phyloP scores from a whole-genome alignment of 2,888 invertebrate species.

The Plebejus anna region DNA sequence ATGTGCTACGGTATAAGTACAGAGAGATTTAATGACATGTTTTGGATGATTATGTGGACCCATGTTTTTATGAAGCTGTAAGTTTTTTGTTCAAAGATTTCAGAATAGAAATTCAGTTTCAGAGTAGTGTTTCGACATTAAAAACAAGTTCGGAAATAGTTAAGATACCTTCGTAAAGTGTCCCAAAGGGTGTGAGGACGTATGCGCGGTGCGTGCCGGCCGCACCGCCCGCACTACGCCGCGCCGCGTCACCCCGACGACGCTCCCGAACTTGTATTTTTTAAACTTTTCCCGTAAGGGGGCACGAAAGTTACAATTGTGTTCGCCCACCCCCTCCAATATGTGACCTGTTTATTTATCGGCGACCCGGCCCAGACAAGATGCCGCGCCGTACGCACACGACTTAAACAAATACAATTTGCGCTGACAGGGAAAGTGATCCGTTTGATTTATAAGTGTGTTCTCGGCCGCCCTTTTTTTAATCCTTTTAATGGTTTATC shows the following conservation, averaged over 20 bases:
- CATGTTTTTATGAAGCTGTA: conserved; percentile 4
- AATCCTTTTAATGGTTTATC: conserved; percentile 4
- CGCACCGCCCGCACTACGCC: conserved; percentile 42
- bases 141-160: conserved; percentile 39
- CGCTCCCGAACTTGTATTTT: conserved; percentile 71
- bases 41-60: background rate
- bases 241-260: conserved; percentile 36
- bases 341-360: conserved; percentile 80
- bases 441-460: conserved; percentile 54
- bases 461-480: conserved; percentile 15
- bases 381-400: conserved; percentile 71
- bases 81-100: background rate
- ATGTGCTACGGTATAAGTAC: no score
- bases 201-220: conserved; percentile 48
- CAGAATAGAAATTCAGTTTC: background rate
- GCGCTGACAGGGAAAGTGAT: conserved; percentile 59
- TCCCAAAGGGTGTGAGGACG: conserved; percentile 43
- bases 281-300: conserved; percentile 74
- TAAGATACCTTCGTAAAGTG: conserved; percentile 38
- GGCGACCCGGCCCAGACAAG: conserved; percentile 76
- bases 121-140: conserved; percentile 14
- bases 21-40: background rate
- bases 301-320: conserved; percentile 78
- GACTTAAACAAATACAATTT: conserved; percentile 70
- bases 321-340: conserved; percentile 76